Conservation (phyloP, 2,797 vertebrate genomes). For the Coreius guichenoti region DNA sequence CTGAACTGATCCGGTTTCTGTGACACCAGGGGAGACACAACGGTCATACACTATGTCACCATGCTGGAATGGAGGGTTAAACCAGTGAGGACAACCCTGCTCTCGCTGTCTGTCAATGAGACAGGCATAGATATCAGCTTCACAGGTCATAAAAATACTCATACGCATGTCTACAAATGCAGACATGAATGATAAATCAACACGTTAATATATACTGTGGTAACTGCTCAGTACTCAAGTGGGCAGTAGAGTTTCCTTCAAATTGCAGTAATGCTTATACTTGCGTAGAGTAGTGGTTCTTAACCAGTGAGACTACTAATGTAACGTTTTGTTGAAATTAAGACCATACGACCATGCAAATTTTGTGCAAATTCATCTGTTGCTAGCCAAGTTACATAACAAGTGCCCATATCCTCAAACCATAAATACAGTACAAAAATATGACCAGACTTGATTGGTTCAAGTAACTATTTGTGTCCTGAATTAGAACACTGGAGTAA, state of each 20-base stretch:
- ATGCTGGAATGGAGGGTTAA: slow-evolving; percentile 7
- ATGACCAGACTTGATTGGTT: neutral
- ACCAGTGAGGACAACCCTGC: neutral
- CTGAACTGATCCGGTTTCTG: slow-evolving; percentile 26
- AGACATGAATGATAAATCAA: neutral
- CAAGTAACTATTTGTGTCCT: neutral
- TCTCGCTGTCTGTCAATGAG: neutral
- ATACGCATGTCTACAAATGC: neutral
- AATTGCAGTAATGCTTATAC: neutral
- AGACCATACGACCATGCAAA: neutral
- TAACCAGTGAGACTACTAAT: neutral
- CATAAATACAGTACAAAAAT: neutral
- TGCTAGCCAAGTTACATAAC: neutral
- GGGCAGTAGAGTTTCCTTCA: neutral
- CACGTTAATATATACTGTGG: neutral
- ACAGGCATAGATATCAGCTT: neutral
- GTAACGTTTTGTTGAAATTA: no score
- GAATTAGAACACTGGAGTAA: neutral
- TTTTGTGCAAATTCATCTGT: neutral
- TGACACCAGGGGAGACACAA: slow-evolving; percentile 4
- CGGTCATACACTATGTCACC: slow-evolving; percentile 33
- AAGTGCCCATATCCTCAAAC: neutral
- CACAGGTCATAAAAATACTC: neutral
- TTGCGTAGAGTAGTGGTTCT: neutral
- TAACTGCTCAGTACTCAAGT: neutral